Conservation (phyloP, 1,140 invertebrate genomes). For the Trachelipus rathkii region DNA sequence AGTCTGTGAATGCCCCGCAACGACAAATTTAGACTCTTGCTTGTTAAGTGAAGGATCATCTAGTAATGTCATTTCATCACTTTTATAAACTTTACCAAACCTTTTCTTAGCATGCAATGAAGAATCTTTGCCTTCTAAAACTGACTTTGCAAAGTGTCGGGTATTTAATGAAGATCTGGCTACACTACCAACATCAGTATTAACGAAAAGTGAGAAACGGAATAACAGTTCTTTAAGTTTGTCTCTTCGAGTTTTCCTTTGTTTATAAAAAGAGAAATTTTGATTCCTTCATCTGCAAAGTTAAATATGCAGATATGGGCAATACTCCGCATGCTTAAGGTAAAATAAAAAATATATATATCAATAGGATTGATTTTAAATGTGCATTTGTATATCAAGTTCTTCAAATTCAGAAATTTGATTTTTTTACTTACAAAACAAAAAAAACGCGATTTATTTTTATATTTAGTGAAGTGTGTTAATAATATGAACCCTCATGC, state of each 20-base stretch:
- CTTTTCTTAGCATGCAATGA: not conserved
- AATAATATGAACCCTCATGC: too few species aligned
- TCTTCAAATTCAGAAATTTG: too few species aligned
- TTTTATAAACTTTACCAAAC: slow-evolving; percentile 3
- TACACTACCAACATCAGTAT: not conserved
- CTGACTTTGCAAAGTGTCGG: not conserved
- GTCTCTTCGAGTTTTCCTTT: not conserved
- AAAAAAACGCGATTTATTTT: too few species aligned
- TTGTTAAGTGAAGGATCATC: not conserved
- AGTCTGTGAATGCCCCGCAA: not conserved
- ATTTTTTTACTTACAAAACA: too few species aligned
- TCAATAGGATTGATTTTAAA: too few species aligned
- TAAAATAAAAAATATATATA: too few species aligned
- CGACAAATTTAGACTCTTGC: not conserved
- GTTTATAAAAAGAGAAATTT: not conserved
- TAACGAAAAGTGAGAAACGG: not conserved
- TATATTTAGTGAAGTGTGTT: too few species aligned
- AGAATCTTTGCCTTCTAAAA: not conserved
- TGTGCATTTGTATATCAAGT: too few species aligned
- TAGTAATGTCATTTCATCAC: not conserved
- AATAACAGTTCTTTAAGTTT: too few species aligned
- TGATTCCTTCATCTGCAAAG: slow-evolving; percentile 7
- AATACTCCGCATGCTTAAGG: not conserved
- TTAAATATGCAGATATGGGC: not conserved
- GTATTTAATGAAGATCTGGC: not conserved